Evolutionary conservation across 1,140 invertebrate species (phyloP).

Genomic region (Halesus radiatus): DNA sequence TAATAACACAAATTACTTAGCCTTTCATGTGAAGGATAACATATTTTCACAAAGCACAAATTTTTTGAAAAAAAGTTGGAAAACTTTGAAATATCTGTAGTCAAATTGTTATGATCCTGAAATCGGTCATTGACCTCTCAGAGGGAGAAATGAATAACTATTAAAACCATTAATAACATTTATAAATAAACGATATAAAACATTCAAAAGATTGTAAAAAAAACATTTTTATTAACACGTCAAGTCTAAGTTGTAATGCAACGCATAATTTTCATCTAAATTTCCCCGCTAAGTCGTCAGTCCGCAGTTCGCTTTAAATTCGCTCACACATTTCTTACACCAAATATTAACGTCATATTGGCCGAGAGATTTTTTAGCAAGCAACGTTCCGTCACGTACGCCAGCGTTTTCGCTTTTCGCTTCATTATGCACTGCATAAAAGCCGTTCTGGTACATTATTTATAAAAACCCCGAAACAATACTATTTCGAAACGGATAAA

Average conservation of each 20-base stretch:
- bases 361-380: conserved; percentile 2
- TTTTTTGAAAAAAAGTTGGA: too few species aligned
- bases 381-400: conserved; percentile 16
- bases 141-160: neutral
- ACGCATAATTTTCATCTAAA: too few species aligned
- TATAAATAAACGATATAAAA: too few species aligned
- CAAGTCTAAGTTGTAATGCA: too few species aligned
- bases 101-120: neutral
- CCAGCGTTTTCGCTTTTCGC: conserved; percentile 14
- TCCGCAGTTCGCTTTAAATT: conserved; percentile 13
- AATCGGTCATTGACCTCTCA: conserved; percentile 9
- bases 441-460: too few species aligned
- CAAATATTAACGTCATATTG: neutral
- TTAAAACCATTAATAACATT: too few species aligned
- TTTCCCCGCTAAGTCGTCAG: neutral
- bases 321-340: conserved; percentile 3
- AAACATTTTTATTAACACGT: too few species aligned
- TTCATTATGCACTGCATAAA: neutral
- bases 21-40: too few species aligned
- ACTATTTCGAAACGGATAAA: too few species aligned
- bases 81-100: neutral
- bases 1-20: neutral
- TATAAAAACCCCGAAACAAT: too few species aligned
- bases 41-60: too few species aligned
- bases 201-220: too few species aligned